phyloP scores from a whole-genome alignment of 1,140 invertebrate species.

The Drosophila hydei region DNA sequence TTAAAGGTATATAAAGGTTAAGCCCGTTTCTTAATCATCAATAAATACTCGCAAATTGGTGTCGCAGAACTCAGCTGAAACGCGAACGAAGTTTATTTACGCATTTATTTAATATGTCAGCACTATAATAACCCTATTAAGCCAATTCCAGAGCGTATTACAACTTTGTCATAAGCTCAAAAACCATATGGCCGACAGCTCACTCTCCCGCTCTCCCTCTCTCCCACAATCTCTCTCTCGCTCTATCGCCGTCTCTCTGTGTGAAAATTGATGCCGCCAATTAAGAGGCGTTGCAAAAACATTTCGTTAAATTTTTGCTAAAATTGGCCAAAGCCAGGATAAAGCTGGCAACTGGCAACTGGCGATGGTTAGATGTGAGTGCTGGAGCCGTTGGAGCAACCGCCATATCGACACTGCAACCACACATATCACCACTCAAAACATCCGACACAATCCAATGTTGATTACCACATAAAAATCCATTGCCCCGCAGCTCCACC shows the following conservation, averaged over 20 bases:
- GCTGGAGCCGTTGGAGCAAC: neutral
- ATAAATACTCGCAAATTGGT: conserved; percentile 11
- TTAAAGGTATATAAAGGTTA: too few species aligned
- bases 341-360: neutral
- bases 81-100: conserved; percentile 10
- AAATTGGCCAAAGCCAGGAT: conserved; percentile 39
- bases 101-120: conserved; percentile 38
- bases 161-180: conserved; percentile 43
- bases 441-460: conserved; percentile 74
- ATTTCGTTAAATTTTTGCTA: conserved; percentile 42
- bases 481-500: conserved; percentile 24
- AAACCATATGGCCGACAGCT: conserved; percentile 20
- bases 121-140: conserved; percentile 34
- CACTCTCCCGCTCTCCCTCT: conserved; percentile 15
- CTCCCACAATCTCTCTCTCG: neutral
- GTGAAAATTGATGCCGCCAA: conserved; percentile 48
- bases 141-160: conserved; percentile 38
- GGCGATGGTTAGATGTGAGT: neutral
- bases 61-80: neutral
- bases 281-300: conserved; percentile 51
- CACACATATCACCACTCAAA: conserved; percentile 73
- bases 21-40: neutral
- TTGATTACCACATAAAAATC: conserved; percentile 80
- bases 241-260: neutral
- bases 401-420: conserved; percentile 42